phyloP scores from a whole-genome alignment of 2,113 vertebrate genomes.

The Circaetus cinerascens region DNA sequence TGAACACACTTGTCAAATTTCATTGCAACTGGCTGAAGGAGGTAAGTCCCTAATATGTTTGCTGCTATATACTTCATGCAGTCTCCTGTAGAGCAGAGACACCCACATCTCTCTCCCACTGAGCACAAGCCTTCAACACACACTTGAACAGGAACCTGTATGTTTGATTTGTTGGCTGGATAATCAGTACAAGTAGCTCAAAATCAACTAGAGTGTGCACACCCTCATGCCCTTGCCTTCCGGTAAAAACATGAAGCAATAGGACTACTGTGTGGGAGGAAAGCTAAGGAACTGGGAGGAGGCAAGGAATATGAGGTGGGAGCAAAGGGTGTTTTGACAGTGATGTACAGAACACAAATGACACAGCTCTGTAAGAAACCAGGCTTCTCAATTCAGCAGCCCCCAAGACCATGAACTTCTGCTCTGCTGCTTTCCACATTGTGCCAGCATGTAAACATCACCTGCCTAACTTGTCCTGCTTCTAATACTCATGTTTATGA shows the following conservation, averaged over 20 bases:
- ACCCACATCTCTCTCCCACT: not conserved
- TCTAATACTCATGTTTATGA: not conserved
- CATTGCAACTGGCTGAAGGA: not conserved
- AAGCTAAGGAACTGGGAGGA: not conserved
- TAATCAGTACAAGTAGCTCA: not conserved
- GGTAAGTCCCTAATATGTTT: not conserved
- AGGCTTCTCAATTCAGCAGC: not conserved
- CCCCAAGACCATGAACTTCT: not conserved
- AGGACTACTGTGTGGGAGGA: not conserved
- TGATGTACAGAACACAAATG: not conserved
- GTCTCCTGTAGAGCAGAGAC: not conserved
- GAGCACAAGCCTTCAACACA: not conserved
- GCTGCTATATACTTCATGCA: not conserved
- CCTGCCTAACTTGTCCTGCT: not conserved
- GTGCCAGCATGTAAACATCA: not conserved
- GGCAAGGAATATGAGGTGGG: not conserved
- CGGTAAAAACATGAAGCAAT: not conserved
- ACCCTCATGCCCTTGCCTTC: not conserved
- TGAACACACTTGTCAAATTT: not conserved
- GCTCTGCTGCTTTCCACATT: not conserved
- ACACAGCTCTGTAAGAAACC: rapidly evolving
- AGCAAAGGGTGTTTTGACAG: not conserved
- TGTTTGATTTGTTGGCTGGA: not conserved
- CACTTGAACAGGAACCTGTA: rapidly evolving
- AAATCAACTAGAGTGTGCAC: not conserved